phyloP scores from a whole-genome alignment of 2,888 invertebrate genomes.

The Artemia sinica region DNA sequence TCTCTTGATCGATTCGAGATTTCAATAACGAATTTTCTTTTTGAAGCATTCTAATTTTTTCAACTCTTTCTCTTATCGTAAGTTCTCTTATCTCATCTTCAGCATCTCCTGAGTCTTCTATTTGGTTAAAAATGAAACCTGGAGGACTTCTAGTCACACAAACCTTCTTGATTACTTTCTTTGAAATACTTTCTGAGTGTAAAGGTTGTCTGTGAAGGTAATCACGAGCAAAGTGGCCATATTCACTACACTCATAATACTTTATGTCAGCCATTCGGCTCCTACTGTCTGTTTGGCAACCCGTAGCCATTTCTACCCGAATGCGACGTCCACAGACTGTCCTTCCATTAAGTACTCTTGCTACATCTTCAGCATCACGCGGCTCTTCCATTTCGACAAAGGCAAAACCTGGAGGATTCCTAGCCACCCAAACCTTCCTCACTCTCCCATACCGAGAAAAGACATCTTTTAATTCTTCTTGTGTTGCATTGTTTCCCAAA shows the following conservation, averaged over 20 bases:
- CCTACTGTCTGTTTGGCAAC: neutral
- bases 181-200: too few species aligned
- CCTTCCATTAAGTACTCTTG: neutral
- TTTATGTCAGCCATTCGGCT: neutral
- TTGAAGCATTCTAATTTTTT: too few species aligned
- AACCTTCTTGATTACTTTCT: too few species aligned
- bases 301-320: neutral
- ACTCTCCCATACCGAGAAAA: neutral
- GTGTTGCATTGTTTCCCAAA: too few species aligned
- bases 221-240: neutral
- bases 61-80: too few species aligned
- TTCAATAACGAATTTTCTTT: too few species aligned
- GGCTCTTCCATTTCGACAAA: neutral
- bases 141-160: too few species aligned
- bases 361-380: neutral
- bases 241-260: neutral
- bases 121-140: too few species aligned
- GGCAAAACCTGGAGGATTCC: constrained; percentile 5
- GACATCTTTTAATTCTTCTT: neutral
- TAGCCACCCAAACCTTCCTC: constrained; percentile 5
- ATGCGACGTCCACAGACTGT: neutral
- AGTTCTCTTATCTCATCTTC: too few species aligned
- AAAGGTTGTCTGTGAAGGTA: neutral
- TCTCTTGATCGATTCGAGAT: too few species aligned
- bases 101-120: too few species aligned